A percentile compares a stretch with the other conserved stretches of the same genome.
Conservation (phyloP, 2,888 invertebrate genomes). For the Leptura quadrifasciata region DNA sequence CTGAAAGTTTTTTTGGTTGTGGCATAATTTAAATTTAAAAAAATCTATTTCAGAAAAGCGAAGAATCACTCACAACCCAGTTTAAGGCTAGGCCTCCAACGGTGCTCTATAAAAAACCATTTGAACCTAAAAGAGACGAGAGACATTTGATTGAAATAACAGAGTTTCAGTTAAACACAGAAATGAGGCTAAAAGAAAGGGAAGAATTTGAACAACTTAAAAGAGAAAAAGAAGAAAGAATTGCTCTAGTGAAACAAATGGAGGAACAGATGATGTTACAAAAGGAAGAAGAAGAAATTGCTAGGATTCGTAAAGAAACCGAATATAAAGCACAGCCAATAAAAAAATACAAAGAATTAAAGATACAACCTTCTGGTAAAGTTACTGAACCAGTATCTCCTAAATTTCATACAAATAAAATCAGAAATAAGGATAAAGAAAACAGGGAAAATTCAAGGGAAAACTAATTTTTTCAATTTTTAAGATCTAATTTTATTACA, state of each 20-base stretch:
- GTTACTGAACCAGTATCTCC: slow-evolving; percentile 82
- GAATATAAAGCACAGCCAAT: slow-evolving; percentile 81
- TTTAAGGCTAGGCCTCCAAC: slow-evolving; percentile 80
- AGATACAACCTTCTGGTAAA: slow-evolving; percentile 76
- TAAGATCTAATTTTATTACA: no score
- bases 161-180: slow-evolving; percentile 80
- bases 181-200: slow-evolving; percentile 79
- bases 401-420: slow-evolving; percentile 68
- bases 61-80: slow-evolving; percentile 62
- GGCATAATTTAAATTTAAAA: not conserved
- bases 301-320: slow-evolving; percentile 76
- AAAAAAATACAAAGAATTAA: slow-evolving; percentile 74
- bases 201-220: slow-evolving; percentile 77
- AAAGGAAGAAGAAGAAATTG: slow-evolving; percentile 74
- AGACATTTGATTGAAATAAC: slow-evolving; percentile 73
- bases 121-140: slow-evolving; percentile 77
- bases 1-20: no score
- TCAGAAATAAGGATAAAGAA: slow-evolving; percentile 59
- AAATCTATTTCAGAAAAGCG: slow-evolving; percentile 65
- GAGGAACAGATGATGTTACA: slow-evolving; percentile 42
- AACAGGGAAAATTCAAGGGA: slow-evolving; percentile 49
- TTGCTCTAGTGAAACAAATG: slow-evolving; percentile 42
- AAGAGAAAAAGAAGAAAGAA: slow-evolving; percentile 76
- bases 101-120: slow-evolving; percentile 81
- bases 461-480: no score